These are phyloP conservation scores for Mythimna ferrago DNA, from an alignment of 2,888 invertebrate genomes.

Conservation along the genomic window DNA sequence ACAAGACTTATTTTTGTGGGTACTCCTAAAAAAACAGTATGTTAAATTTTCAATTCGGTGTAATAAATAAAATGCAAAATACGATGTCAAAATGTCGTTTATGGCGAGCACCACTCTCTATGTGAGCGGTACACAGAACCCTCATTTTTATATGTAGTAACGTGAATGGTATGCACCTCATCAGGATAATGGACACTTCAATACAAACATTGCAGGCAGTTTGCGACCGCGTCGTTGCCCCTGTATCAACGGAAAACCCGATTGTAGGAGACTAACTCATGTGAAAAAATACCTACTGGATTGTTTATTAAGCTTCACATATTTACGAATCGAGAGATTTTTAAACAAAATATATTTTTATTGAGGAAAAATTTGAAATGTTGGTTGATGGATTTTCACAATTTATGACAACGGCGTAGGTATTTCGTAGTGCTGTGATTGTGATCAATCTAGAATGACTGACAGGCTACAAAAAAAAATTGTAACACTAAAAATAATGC, in stretches of 20 bases:
- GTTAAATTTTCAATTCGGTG: constrained; percentile 1
- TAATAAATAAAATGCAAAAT: constrained; percentile 17
- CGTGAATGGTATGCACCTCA: constrained; percentile 75
- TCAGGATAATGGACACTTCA: constrained; percentile 83
- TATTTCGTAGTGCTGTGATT: constrained; percentile 42
- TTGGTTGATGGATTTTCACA: constrained; percentile 50
- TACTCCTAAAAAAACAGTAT: not conserved
- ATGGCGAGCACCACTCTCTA: constrained; percentile 25
- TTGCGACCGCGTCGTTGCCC: constrained; percentile 70
- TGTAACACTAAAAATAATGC: not conserved
- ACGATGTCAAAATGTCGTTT: constrained; percentile 38
- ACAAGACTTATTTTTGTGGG: constrained; percentile 4
- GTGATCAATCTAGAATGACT: constrained; percentile 31
- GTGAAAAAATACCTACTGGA: constrained; percentile 50
- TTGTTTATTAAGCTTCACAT: constrained; percentile 55
- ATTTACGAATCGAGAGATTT: constrained; percentile 43
- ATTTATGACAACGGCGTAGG: constrained; percentile 44
- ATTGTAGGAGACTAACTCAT: constrained; percentile 56
- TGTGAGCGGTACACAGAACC: constrained; percentile 37
- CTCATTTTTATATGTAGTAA: constrained; percentile 70
- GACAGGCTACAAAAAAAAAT: constrained; percentile 11
- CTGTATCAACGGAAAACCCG: constrained; percentile 60
- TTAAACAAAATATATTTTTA: constrained; percentile 39
- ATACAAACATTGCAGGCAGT: constrained; percentile 74
- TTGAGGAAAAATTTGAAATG: constrained; percentile 26